Base-by-base conservation (phyloP, 1,140 invertebrate genomes). In the Uloborus diversus region DNA sequence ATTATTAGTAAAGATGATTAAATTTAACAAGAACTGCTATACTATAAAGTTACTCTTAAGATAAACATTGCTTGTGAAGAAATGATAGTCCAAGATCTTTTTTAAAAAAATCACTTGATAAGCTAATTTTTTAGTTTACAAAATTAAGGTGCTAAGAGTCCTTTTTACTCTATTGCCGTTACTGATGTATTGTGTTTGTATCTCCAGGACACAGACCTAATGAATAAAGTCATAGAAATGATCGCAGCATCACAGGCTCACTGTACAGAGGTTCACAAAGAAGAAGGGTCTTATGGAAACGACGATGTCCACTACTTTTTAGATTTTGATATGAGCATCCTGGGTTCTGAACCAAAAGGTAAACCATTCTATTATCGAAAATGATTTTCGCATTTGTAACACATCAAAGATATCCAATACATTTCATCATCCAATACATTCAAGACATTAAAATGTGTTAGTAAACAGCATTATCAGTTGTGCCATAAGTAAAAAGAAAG, bases 251-350 rank as follows among this genome's bases (percentile, higher is more conserved):
- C 87, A 4, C 86, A 88, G 27, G 90, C 88, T 17, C 89, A 90
- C 79, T 90, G 89, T 81, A 91, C 90, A 5, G 90, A 91, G 47
- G 90, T 89, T 59, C 90, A 91, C 83, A 90, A 89, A 84, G 86
- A 87, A 20, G 87, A 87, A 27, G 89, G 88, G 62, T 85, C 84
- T 27, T 90, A 85, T 83, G 90, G 90, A n/a, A 84, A 83, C 61
- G 89, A 90, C 61, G 90, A 91, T 84, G 86, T 86, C 79, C 90
- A 91, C 84, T 91, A 89, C 84, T 89, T 91, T 53, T 83, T 91
- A 61, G 90, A 91, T 84, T 86, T 91, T 78, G 90, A 91, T 82
- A 90, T 91, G 88, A 89, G 87, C 33, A 85, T 90, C 68, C 84
- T 91, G 47, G 90, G 89, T 3, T 85, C 87, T 32, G 81, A 85